Evolutionary conservation across 2,888 invertebrate species (phyloP).

Genomic region (Abrostola triplasia): DNA sequence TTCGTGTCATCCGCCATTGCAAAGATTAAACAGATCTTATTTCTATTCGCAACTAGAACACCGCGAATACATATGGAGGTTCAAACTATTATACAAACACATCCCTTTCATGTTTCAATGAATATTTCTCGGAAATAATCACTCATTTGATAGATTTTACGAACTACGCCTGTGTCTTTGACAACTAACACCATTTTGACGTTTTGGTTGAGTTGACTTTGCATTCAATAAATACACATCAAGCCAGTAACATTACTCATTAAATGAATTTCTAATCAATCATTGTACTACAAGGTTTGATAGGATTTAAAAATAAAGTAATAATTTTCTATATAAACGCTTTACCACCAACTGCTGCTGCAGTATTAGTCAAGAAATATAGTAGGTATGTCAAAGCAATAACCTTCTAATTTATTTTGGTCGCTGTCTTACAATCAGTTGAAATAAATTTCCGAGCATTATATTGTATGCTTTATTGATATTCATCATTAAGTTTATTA

Average conservation of each 20-base stretch:
- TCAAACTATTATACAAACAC: constrained; percentile 71
- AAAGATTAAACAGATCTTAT: constrained; percentile 74
- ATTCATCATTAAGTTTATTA: no score
- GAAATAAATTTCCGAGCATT: no score
- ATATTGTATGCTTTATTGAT: no score
- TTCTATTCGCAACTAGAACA: constrained; percentile 71
- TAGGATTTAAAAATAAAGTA: constrained; percentile 50
- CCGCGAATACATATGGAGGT: constrained; percentile 66
- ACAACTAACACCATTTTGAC: constrained; percentile 88
- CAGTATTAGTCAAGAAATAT: constrained; percentile 21
- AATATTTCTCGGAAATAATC: constrained; percentile 74
- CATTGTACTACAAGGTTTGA: constrained; percentile 24
- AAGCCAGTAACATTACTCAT: constrained; percentile 74
- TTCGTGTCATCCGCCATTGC: constrained; percentile 89
- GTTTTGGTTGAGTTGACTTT: constrained; percentile 73
- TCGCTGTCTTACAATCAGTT: not conserved
- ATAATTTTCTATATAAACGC: constrained; percentile 43
- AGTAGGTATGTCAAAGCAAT: constrained; percentile 15
- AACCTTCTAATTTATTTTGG: constrained; percentile 24
- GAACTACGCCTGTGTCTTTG: constrained; percentile 84
- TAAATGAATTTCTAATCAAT: constrained; percentile 47
- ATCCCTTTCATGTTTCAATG: constrained; percentile 70
- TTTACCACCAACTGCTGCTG: constrained; percentile 15
- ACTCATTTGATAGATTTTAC: constrained; percentile 77
- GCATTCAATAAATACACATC: constrained; percentile 64